These are phyloP conservation scores for Sarotherodon lohbergeri DNA, from an alignment of 2,113 vertebrate genomes.

Conservation along the genomic window DNA sequence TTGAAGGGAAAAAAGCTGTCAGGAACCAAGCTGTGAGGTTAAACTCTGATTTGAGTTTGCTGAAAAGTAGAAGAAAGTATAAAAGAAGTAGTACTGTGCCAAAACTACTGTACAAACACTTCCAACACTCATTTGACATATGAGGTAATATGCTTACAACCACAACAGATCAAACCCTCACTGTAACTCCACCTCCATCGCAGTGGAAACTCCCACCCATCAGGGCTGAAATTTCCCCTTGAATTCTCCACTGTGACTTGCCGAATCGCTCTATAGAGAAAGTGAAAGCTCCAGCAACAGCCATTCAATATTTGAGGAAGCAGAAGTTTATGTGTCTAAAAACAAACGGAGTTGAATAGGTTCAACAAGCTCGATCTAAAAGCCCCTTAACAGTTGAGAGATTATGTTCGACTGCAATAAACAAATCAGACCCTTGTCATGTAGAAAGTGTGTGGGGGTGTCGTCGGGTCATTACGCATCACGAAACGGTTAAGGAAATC, in stretches of 20 bases:
- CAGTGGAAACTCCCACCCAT: slow-evolving; percentile 62
- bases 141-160: not conserved
- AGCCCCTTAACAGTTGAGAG: not conserved
- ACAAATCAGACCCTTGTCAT: not conserved
- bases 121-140: not conserved
- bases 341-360: not conserved
- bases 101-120: not conserved
- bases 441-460: not conserved
- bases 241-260: slow-evolving; percentile 15
- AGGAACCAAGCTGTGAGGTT: not conserved
- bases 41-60: not conserved
- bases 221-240: slow-evolving; percentile 29
- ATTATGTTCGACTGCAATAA: not conserved
- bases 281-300: slow-evolving; percentile 44
- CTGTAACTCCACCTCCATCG: slow-evolving; percentile 23
- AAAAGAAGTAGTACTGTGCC: not conserved
- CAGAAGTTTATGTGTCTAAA: not conserved
- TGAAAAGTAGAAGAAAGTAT: not conserved
- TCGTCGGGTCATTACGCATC: not conserved
- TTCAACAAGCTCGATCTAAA: not conserved
- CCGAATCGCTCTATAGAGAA: not conserved
- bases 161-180: slow-evolving; percentile 4
- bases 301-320: not conserved
- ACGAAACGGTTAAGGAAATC: slow-evolving; percentile 21
- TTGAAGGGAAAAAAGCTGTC: not conserved